Evolutionary conservation across 2,797 vertebrate species (phyloP), one percentile per base, ranked within the genome.

Genomic region (Enteromius radiatus): DNA sequence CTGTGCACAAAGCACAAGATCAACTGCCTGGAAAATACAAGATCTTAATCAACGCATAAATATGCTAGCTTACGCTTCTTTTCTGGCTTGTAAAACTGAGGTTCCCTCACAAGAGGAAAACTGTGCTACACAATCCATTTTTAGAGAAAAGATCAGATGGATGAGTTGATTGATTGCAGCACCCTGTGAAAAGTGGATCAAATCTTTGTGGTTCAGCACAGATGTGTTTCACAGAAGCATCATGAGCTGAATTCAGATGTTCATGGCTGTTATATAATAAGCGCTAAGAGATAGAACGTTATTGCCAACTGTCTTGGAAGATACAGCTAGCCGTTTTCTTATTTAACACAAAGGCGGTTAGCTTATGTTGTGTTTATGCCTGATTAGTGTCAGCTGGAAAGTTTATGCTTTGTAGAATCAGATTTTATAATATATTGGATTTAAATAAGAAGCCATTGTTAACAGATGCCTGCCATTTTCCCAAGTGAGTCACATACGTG

Each of bases 101-200:
- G 19, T 54, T 74, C 12, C 5, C 47, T 15, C 79, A 73, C 15
- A n/a, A n/a, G 14, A 65, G 43, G 15, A 81, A 74, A 81, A 64
- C 41, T 47, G 56, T 61, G n/a, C 64, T 64, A 26, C 36, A 9
- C 36, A 19, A 63, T n/a, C 56, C 8, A 33, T 59, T 70, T 80
- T 71, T 73, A 63, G 28, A 75, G n/a, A 65, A 75, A 17, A n/a
- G 70, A 38, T 54, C 31, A 28, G 59, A 52, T 54, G 80, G 59
- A 56, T 41, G 33, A 31, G 4, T 65, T 67, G 71, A 75, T 45
- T 76, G 59, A 76, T 76, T 45, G 11, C 61, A 65, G 61, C 36
- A 76, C 23, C 61, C 33, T 67, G 71, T 41, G 71, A 82, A 82
- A 75, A 82, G 45, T 54, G 61, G 49, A 82, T 82, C 71, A 68